Percentiles rank a stretch among this genome's conserved stretches.
Evolutionary conservation across 1,140 invertebrate species (phyloP).

Genomic region (Pseudobourletiella spinata): DNA sequence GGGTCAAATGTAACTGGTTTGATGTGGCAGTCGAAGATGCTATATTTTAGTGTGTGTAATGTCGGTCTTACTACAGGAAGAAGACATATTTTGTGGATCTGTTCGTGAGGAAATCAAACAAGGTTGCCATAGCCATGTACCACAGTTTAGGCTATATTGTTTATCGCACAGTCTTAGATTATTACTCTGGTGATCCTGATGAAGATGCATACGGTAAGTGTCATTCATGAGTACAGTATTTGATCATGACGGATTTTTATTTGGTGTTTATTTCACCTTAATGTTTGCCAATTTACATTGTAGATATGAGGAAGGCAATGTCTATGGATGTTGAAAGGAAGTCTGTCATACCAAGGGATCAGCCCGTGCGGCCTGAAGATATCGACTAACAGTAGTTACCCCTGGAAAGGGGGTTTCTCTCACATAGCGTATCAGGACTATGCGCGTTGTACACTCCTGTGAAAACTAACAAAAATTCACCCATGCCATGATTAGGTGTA

Average conservation of each 20-base stretch:
- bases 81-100: slow-evolving; percentile 96
- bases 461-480: too few relatives aligned
- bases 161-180: slow-evolving; percentile 90
- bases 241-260: too few relatives aligned
- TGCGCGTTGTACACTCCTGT: too few relatives aligned
- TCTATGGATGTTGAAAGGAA: slow-evolving; percentile 85
- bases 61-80: slow-evolving; percentile 60
- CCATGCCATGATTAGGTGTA: too few relatives aligned
- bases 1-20: too few relatives aligned
- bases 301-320: slow-evolving; percentile 97
- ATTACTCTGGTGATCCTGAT: slow-evolving; percentile 93
- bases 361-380: slow-evolving; percentile 92
- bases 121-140: slow-evolving; percentile 97
- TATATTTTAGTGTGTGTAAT: neutral
- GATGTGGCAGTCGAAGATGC: too few relatives aligned
- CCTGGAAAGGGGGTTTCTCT: too few relatives aligned
- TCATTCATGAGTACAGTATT: slow-evolving; percentile 16
- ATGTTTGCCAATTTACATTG: slow-evolving; percentile 42
- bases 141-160: slow-evolving; percentile 93
- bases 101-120: slow-evolving; percentile 95
- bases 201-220: slow-evolving; percentile 93
- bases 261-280: neutral
- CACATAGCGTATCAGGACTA: too few relatives aligned
- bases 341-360: slow-evolving; percentile 83
- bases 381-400: slow-evolving; percentile 59